These are phyloP conservation scores for Loripinus fragilis DNA, from an alignment of 2,888 invertebrate species.

Conservation along the genomic window DNA sequence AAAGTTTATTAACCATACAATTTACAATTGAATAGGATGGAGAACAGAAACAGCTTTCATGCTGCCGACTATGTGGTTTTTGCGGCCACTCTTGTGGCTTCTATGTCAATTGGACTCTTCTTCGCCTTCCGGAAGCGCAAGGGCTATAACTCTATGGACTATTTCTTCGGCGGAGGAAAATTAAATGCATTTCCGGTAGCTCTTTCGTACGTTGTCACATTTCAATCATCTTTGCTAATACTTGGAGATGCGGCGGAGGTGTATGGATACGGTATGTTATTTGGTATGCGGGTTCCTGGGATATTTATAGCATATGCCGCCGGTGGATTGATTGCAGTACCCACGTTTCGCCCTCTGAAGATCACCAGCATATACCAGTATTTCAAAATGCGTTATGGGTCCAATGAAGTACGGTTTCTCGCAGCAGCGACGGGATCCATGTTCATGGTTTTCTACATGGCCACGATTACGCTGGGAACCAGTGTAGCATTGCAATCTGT, in stretches of 20 bases:
- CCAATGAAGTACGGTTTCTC: conserved; percentile 32
- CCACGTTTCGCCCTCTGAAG: conserved; percentile 16
- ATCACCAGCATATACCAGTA: conserved; percentile 40
- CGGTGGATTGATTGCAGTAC: conserved; percentile 6
- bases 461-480: conserved; percentile 24
- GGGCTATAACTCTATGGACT: conserved; percentile 17
- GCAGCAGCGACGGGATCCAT: conserved; percentile 22
- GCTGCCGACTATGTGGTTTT: conserved; percentile 36
- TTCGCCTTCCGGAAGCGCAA: conserved; percentile 36
- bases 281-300: background rate
- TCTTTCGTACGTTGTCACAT: conserved; percentile 32
- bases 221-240: conserved; percentile 32
- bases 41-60: conserved; percentile 10
- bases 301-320: background rate
- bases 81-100: conserved; percentile 21
- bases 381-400: conserved; percentile 29
- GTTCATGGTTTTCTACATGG: conserved; percentile 33
- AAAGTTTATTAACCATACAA: too few relatives aligned
- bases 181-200: conserved; percentile 26
- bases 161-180: conserved; percentile 33
- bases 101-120: conserved; percentile 38
- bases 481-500: conserved; percentile 31
- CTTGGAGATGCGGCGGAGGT: conserved; percentile 32
- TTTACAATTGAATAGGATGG: too few relatives aligned
- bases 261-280: conserved; percentile 30